Base-by-base conservation (phyloP, 2,113 vertebrate genomes). In the Syngnathus typhle region DNA sequence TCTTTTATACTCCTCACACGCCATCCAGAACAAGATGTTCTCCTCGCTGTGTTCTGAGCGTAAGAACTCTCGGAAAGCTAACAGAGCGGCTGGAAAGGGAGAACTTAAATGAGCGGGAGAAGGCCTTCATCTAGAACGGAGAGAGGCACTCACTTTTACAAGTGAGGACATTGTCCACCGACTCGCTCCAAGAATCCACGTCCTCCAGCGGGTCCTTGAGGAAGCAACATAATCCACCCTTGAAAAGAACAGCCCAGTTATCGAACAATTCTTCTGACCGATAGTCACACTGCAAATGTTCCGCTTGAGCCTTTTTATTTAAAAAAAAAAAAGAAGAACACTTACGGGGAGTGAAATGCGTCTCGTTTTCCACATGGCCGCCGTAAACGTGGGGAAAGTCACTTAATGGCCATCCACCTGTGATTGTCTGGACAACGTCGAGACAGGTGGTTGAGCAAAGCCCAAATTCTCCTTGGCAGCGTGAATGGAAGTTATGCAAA, bases 31-130 rank as follows among this genome's bases (percentile, higher is more conserved):
- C 83, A 94, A 89, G 0, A 98, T 95, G 83, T 98, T 98, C 87
- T 98, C 96, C 75, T 98, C 96, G 3, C 96, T 98, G 92, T 95
- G 97, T 83, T 98, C 94, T 0, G 93, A 94, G 88, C 93, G 94
- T 79, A 98, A 91, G 77, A 98, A 98, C 68, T 89, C 91, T 0
- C 90, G 93, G 79, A 98, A 98, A 69, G 95, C 95, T 72, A 87
- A 86, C 84, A 95, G 88, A 47, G 94, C 95, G 13, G 93, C 97
- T 99, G 78, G 8, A 81, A 70, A 78, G 47, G 39, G 79, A 73
- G 55, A 54, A 38, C 63, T 7, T 36, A 27, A n/a, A n/a, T 11
- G 47, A 51, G 46, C 2, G 41, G 13, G 12, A 44, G 60, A 6
- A 62, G 6, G 19, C 21, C 49, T 52, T 52, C 49, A 6, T 3